Evolutionary conservation across 2,797 vertebrate species (phyloP), one percentile per base, ranked within the genome.

Genomic region (Florisuga fusca): DNA sequence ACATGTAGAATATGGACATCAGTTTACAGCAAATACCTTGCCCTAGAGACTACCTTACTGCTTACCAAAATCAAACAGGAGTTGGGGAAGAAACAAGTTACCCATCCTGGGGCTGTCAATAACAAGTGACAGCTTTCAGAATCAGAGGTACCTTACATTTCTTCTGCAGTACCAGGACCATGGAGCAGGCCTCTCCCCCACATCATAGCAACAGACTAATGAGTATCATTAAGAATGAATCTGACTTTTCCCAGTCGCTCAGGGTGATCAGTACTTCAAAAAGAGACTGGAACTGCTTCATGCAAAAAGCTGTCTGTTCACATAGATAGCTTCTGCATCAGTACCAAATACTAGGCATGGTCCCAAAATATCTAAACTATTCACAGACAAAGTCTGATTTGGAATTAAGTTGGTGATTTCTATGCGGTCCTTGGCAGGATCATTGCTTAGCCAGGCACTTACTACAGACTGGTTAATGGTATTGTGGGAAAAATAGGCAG

Each of bases 321-420:
- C 98, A 81, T 99, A 99, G 96, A 99, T 98, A 22, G 99, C 99
- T 96, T 99, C 99, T 84, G 98, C 98, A 7, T 99, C 99, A 18
- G 99, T 99, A 89, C 99, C 99, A 64, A 99, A 99, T 14, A 99
- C 98, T 31, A 99, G 98, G 97, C 98, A 99, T 41, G 99, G 98
- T 93, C 99, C 99, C 19, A 99, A 98, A 92, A 99, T 97, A 78
- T 99, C 99, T 97, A 99, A 92, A 83, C 98, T 99, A 97, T 99
- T 99, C 69, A 99, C 99, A 18, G 99, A 99, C 84, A 99, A 96
- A 21, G 98, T 99, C 96, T 99, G 99, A 81, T 98, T 98, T 80
- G 99, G 98, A 93, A 99, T 98, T 97, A 99, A 98, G 94, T 99
- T 99, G 66, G 98, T 99, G 11, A 99, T 99, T 97, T 99, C 99